phyloP scores from a whole-genome alignment of 1,140 invertebrate genomes.

The Helicoverpa armigera region DNA sequence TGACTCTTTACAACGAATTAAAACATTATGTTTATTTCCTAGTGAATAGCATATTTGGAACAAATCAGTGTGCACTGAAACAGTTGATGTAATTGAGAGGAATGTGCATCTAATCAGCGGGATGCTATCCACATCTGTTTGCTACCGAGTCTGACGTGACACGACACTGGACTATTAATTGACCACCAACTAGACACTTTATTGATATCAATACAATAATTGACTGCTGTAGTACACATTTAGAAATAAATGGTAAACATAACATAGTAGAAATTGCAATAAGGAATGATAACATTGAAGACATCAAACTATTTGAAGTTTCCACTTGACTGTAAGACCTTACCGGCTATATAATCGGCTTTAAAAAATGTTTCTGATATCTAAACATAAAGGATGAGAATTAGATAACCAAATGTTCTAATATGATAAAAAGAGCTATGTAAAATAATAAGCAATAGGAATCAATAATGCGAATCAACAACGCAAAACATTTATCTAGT shows the following conservation, averaged over 20 bases:
- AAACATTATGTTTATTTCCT: conserved; percentile 8
- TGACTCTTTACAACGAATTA: conserved; percentile 5
- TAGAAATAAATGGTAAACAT: neutral
- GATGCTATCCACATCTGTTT: conserved; percentile 27
- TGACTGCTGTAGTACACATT: neutral
- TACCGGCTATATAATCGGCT: no score
- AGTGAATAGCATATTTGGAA: conserved; percentile 26
- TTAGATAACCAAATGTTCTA: no score
- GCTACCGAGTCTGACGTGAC: conserved; percentile 10
- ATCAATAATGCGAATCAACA: neutral
- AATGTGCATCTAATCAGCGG: conserved; percentile 31
- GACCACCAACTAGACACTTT: conserved; percentile 6
- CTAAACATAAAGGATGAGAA: no score
- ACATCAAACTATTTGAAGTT: neutral
- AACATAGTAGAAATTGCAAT: neutral
- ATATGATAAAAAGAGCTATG: no score
- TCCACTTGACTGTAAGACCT: no score
- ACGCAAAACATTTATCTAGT: neutral
- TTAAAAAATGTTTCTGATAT: no score
- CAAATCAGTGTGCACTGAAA: conserved; percentile 27
- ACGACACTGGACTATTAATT: neutral
- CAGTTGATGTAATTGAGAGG: conserved; percentile 16
- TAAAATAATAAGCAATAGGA: no score
- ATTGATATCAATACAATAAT: neutral
- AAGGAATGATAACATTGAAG: neutral